Percentiles rank a stretch among this genome's conserved stretches.
These are phyloP conservation scores for Odontamblyopus lacepedii DNA, from an alignment of 2,797 vertebrate species.

Conservation along the genomic window DNA sequence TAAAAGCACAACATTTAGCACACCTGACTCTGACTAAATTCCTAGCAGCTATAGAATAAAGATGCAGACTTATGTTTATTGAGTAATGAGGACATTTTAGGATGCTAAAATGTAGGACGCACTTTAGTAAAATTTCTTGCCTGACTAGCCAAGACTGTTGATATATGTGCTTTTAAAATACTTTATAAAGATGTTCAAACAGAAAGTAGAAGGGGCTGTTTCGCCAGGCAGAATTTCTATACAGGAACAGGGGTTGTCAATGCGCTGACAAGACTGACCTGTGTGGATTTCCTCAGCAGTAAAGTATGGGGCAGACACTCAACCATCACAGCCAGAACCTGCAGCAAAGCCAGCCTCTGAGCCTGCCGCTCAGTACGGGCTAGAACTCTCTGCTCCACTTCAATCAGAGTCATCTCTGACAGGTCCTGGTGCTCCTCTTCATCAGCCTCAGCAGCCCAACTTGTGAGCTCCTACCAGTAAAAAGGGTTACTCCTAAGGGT, in stretches of 20 bases:
- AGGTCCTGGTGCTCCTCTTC: conserved; percentile 31
- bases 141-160: too few relatives aligned
- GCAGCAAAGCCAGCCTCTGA: conserved; percentile 81
- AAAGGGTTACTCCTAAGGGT: neutral
- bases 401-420: conserved; percentile 73
- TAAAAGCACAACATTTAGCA: neutral
- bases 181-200: too few relatives aligned
- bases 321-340: conserved; percentile 84
- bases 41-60: neutral
- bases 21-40: neutral
- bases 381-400: conserved; percentile 76
- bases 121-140: neutral
- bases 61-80: neutral
- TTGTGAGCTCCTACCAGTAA: conserved; percentile 81
- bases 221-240: neutral
- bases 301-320: conserved; percentile 83
- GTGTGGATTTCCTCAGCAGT: conserved; percentile 84
- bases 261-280: conserved; percentile 74
- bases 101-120: too few relatives aligned
- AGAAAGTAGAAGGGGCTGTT: too few relatives aligned
- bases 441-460: conserved; percentile 66
- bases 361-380: conserved; percentile 41
- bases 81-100: neutral
- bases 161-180: too few relatives aligned
- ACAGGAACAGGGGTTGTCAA: neutral